phyloP scores from a whole-genome alignment of 2,113 vertebrate species.

The Irena cyanogastra region DNA sequence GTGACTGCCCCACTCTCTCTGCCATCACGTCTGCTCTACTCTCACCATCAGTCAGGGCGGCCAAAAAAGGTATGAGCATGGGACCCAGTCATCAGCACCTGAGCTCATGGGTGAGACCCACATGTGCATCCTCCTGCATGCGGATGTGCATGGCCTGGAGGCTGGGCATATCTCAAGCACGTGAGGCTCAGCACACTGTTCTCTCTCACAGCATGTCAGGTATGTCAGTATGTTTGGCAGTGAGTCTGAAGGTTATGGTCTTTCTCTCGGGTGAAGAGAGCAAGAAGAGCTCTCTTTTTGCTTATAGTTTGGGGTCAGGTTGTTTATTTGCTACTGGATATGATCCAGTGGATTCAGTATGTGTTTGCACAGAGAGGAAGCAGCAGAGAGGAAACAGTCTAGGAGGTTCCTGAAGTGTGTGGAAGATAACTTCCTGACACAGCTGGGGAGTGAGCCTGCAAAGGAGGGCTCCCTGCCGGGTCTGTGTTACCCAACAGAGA shows the following conservation, averaged over 20 bases:
- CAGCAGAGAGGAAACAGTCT: not conserved
- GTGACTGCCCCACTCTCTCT: not conserved
- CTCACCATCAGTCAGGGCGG: not conserved
- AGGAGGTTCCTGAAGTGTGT: not conserved
- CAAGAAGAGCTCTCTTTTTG: not conserved
- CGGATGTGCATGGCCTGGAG: accelerated
- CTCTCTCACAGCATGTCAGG: not conserved
- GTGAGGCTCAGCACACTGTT: not conserved
- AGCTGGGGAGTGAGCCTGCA: not conserved
- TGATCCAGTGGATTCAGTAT: conserved; percentile 16
- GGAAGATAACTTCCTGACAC: not conserved
- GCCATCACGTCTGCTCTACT: not conserved
- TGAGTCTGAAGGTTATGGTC: not conserved
- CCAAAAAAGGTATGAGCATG: accelerated
- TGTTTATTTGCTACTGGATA: conserved; percentile 43
- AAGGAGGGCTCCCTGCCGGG: not conserved
- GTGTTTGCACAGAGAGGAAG: not conserved
- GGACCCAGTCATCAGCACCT: not conserved
- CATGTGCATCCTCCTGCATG: not conserved
- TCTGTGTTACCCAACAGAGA: not conserved
- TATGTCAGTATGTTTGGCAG: not conserved
- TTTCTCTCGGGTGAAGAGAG: not conserved
- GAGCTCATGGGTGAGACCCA: not conserved
- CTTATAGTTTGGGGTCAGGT: not conserved
- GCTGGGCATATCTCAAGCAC: accelerated